A percentile compares a stretch with the other conserved stretches of the same genome.
These are phyloP conservation scores for Tapirus terrestris DNA, from an alignment of 2,113 vertebrate species.

Conservation along the genomic window DNA sequence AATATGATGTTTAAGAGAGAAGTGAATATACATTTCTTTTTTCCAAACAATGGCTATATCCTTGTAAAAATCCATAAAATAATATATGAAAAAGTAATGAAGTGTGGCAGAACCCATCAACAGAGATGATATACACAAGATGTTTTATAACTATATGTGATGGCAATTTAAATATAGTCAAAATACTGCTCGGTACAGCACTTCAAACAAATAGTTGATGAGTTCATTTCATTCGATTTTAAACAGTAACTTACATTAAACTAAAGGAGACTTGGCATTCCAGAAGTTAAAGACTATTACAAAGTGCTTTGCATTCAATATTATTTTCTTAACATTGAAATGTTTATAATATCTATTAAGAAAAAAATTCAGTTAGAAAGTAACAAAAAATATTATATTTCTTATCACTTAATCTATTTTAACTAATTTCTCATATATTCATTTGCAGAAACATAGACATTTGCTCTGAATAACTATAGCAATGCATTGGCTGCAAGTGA, in stretches of 20 bases:
- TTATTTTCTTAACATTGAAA: not conserved
- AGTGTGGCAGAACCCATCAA: constrained; percentile 70
- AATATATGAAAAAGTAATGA: constrained; percentile 76
- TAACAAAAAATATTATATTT: constrained; percentile 10
- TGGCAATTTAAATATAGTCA: constrained; percentile 76
- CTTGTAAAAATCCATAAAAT: constrained; percentile 75
- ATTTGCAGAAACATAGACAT: not conserved
- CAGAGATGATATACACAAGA: constrained; percentile 70
- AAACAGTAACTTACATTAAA: not conserved
- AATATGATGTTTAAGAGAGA: constrained; percentile 63
- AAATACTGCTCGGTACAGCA: constrained; percentile 69
- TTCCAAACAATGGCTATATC: constrained; percentile 29
- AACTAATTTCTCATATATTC: not conserved
- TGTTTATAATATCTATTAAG: not conserved
- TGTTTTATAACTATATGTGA: constrained; percentile 68
- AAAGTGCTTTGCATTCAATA: constrained; percentile 34
- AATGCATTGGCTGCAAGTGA: not conserved
- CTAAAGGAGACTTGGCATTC: not conserved
- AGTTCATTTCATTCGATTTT: constrained; percentile 61
- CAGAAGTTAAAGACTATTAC: not conserved
- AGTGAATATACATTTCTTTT: constrained; percentile 35
- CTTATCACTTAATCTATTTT: constrained; percentile 1
- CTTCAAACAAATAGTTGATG: constrained; percentile 56
- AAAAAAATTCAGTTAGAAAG: constrained; percentile 36
- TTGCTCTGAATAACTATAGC: constrained; percentile 37